A percentile compares a stretch with the other conserved stretches of the same genome.
These are phyloP conservation scores for Agelas oroides DNA, from an alignment of 37 sponge, comb jelly and placozoan genomes.

Conservation along the genomic window DNA sequence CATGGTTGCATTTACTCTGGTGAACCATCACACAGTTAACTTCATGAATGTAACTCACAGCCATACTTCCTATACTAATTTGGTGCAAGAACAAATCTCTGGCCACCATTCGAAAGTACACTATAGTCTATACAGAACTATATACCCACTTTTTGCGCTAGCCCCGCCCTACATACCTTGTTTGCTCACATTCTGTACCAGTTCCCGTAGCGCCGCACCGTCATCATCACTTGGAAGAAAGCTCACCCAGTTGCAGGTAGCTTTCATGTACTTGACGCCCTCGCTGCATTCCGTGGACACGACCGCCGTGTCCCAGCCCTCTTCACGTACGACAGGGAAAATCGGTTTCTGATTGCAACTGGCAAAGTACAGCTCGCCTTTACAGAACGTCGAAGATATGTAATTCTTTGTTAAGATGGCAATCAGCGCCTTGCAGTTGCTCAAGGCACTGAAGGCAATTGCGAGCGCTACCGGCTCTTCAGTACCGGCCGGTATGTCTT, in stretches of 20 bases:
- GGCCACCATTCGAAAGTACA: too few relatives aligned
- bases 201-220: conserved; percentile 26
- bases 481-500: too few relatives aligned
- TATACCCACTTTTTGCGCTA: too few relatives aligned
- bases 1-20: too few relatives aligned
- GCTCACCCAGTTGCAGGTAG: conserved; percentile 71
- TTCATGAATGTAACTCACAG: too few relatives aligned
- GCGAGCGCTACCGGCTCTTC: too few relatives aligned
- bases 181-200: conserved; percentile 39
- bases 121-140: too few relatives aligned
- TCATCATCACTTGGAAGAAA: conserved; percentile 60
- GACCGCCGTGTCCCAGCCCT: conserved; percentile 29
- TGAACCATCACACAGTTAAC: too few relatives aligned
- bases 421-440: conserved; percentile 50
- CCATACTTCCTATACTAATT: too few relatives aligned
- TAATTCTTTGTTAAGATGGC: conserved; percentile 64
- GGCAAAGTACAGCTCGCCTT: conserved; percentile 66
- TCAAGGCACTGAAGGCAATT: too few relatives aligned
- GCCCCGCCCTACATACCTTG: too few relatives aligned
- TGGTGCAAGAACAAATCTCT: too few relatives aligned
- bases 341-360: conserved; percentile 48
- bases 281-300: conserved; percentile 39
- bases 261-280: conserved; percentile 74
- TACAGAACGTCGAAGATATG: conserved; percentile 59
- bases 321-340: conserved; percentile 61